Conservation (phyloP, 1,140 invertebrate species). For the Dendroctonus valens region DNA sequence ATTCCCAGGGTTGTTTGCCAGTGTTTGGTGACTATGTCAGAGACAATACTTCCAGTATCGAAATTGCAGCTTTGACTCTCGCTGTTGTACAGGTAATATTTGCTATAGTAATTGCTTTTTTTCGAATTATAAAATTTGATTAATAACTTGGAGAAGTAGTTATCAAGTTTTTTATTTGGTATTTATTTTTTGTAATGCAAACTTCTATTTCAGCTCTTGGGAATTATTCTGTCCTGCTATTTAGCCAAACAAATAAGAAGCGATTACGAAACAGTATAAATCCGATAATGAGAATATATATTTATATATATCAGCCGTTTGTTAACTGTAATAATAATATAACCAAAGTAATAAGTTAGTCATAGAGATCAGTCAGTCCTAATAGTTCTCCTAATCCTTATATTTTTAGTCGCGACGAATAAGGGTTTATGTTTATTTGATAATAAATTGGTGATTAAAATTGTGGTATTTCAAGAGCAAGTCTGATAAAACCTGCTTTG, state of each 20-base stretch:
- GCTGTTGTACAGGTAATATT: constrained; percentile 68
- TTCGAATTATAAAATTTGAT: constrained; percentile 8
- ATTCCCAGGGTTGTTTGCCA: constrained; percentile 58
- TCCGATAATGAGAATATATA: background rate
- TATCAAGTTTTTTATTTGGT: background rate
- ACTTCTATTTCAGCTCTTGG: constrained; percentile 42
- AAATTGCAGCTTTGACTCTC: constrained; percentile 71
- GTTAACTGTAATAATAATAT: constrained; percentile 11
- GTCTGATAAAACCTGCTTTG: no score
- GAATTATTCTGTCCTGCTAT: constrained; percentile 42
- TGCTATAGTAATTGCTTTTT: background rate
- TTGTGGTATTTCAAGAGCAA: no score
- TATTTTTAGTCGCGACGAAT: no score
- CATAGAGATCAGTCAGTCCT: background rate
- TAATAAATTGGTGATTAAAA: no score
- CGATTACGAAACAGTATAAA: constrained; percentile 44
- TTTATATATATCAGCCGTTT: background rate
- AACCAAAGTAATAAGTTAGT: constrained; percentile 20
- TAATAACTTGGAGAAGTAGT: background rate
- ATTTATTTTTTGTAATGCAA: constrained; percentile 4
- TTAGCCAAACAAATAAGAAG: constrained; percentile 43
- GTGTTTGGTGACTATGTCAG: constrained; percentile 62
- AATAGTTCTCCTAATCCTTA: background rate
- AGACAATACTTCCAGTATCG: constrained; percentile 68
- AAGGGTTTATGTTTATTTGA: no score